Evolutionary conservation across 2,888 invertebrate species (phyloP), one percentile per base, ranked within the genome.

Genomic region (Lobophora halterata): DNA sequence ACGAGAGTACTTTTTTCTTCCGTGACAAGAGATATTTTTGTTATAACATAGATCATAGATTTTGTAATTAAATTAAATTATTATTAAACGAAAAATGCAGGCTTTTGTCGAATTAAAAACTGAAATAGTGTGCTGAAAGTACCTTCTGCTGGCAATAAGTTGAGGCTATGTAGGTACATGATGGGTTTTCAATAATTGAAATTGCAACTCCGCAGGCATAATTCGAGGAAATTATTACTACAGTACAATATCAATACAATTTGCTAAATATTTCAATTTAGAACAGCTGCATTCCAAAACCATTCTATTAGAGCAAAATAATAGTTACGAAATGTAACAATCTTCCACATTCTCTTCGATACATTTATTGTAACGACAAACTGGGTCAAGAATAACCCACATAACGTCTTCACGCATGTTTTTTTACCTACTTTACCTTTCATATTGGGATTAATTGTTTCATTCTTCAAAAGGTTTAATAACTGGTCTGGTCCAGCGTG

Each of bases 371-470:
- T 52, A 41, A 39, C 33, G 10, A 13, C 23, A 26, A 52, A 48
- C 38, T 54, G 21, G 58, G 59, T 55, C 59, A 58, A 56, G 60
- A 52, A 46, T 54, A 43, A 32, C 35, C 11, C 25, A 25, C 33
- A 31, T 23, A 49, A 47, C 50, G 48, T 61, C 52, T 54, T 52
- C 46, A 19, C 26, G 48, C 42, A 44, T 55, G 48, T 52, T 49
- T 11, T 36, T 36, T 30, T 36, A 21, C 19, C 27, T 9, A 30
- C 30, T 23, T 7, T 31, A 24, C 25, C 30, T 46, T 29, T 43
- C 37, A 33, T 39, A 39, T 46, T 36, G 35, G 34, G 39, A 55
- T 55, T 51, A 60, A 60, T 58, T 46, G 57, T 19, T 53, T 46
- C 48, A 49, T 55, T 46, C 32, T 51, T 34, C 39, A 41, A 23